Evolutionary conservation across 1,140 invertebrate genomes (phyloP), one percentile per base, ranked within the genome.

Genomic region (Brachionus rotundiformis): DNA sequence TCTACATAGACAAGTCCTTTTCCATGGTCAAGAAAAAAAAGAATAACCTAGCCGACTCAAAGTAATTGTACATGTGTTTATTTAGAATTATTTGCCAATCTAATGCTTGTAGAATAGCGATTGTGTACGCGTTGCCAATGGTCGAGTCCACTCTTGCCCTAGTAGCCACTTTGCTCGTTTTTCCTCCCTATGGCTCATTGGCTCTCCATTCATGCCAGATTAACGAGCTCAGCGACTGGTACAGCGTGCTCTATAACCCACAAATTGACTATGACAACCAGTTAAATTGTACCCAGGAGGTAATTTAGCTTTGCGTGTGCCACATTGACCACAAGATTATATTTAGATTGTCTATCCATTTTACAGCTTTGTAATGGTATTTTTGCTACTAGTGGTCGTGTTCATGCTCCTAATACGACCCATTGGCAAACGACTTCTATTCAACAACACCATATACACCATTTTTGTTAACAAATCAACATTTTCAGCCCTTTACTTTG

Each of bases 281-380:
- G 27, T 25, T 79, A 25, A 54, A 79, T 10, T 79, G 76, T 59
- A 79, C 47, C 1, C 76, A 79, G 13, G 76, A 79, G 8, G 76
- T 79, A 63, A 59, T 36, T 41, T 23, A 39, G 33, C 5, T 4
- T 13, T 29, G 6, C 19, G 4, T 25, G n/a, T 16, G n/a, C n/a
- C n/a, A n/a, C n/a, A n/a, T n/a, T n/a, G n/a, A n/a, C n/a, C n/a
- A n/a, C n/a, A n/a, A n/a, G n/a, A n/a, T n/a, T n/a, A n/a, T n/a
- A n/a, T 54, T 79, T 36, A 79, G 76, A 39, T 79, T 23, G 76
- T 54, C 11, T 79, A 59, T 63, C 76, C 76, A 2, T 63, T 79
- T n/a, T 79, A 79, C 47, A 79, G 47, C 16, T 31, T 79, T n/a
- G 76, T 79, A 3, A 79, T 79, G 76, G 44, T 79, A 2, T 79